Evolutionary conservation across 2,888 invertebrate genomes (phyloP), one percentile per base, ranked within the genome.

Genomic region (Drosophila buzzatii): DNA sequence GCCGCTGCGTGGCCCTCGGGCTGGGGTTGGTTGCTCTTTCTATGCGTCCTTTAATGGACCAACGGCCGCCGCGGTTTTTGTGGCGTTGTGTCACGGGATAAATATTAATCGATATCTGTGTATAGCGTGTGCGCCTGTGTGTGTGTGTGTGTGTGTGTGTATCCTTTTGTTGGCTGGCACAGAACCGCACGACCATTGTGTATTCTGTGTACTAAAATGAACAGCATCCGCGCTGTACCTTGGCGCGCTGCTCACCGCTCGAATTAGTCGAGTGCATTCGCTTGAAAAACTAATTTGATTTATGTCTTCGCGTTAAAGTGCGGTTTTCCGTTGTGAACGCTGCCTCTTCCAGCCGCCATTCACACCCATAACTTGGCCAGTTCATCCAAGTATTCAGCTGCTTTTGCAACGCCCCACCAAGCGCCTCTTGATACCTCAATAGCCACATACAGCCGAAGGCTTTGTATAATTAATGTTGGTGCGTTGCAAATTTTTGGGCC

Each of bases 211-310:
- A 57, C 79, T 37, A 52, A 89, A 89, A 76, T 77, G 90, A 83
- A 69, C 89, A 89, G 70, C 71, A 67, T 65, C 59, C 78, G 57
- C 47, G 56, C 52, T 37, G 58, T 60, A 71, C 70, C 69, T 81
- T 78, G 73, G 74, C 70, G 52, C 75, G 68, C 42, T 79, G 68
- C 42, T 79, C 73, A 72, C 72, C 70, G 71, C 79, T 71, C 69
- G 89, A 82, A 85, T 85, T 88, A 83, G 90, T 88, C 82, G 83
- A 86, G 89, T 91, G 90, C 85, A 89, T 81, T 89, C 88, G 79
- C 77, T 79, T 74, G 90, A 87, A 87, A 86, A 90, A 91, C 82
- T 89, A 82, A 90, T 91, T 91, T 91, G 90, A 91, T 90, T 91
- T 91, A 90, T 90, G 91, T 81, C 76, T 80, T 79, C 79, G 75